A percentile compares a stretch with the other conserved stretches of the same genome.
phyloP scores from a whole-genome alignment of 2,113 vertebrate genomes.

The Emydocephalus ijimae region DNA sequence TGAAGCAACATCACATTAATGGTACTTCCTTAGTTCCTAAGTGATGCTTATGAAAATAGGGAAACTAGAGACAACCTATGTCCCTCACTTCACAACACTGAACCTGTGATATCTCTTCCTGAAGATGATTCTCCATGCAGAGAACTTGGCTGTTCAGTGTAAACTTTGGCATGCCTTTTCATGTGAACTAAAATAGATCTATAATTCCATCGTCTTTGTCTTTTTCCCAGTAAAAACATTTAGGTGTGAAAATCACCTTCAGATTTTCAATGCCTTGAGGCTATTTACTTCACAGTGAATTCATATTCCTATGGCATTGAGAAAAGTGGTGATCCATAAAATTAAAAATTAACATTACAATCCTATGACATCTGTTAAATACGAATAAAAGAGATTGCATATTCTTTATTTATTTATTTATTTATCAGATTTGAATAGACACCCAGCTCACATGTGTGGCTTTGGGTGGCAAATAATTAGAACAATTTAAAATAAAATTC shows the following conservation, averaged over 20 bases:
- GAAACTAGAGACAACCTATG: background rate
- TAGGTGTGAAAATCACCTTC: background rate
- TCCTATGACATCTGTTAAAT: slow-evolving; percentile 41
- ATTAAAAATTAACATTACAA: slow-evolving; percentile 21
- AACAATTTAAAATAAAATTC: background rate
- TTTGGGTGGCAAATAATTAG: background rate
- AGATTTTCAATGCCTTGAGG: slow-evolving; percentile 33
- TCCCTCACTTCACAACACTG: background rate
- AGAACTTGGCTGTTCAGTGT: background rate
- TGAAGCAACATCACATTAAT: background rate
- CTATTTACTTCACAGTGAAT: slow-evolving; percentile 37
- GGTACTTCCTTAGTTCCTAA: background rate
- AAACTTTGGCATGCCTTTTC: background rate
- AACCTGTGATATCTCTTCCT: background rate
- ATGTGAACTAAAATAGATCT: background rate
- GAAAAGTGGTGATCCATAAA: slow-evolving; percentile 42
- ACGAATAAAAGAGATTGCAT: slow-evolving; percentile 22
- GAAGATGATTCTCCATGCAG: background rate
- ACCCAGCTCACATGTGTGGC: background rate
- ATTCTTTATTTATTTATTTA: background rate
- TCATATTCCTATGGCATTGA: slow-evolving; percentile 43
- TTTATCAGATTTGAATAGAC: background rate
- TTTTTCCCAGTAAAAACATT: background rate
- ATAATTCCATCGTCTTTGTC: background rate
- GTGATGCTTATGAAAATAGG: background rate